Conservation (phyloP, 2,888 invertebrate genomes). For the Stenotaenia linearis region DNA sequence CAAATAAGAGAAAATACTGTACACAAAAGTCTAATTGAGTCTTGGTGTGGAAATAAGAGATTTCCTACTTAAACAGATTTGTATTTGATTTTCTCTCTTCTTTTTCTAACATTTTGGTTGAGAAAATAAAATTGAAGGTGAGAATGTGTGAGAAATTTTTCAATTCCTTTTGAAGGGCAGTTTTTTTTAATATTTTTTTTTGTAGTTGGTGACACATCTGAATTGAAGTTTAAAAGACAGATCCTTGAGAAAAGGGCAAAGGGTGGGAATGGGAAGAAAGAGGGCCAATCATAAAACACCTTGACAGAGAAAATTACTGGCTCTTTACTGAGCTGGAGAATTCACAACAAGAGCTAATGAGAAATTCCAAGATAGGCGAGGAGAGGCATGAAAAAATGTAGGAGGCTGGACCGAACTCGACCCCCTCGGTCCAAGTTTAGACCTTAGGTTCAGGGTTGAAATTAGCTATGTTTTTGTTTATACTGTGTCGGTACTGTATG, state of each 20-base stretch:
- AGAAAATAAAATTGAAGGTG: not conserved
- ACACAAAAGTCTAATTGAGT: slow-evolving; percentile 2
- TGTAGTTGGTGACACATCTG: not conserved
- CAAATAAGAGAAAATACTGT: not conserved
- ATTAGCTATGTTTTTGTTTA: not conserved
- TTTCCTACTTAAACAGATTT: not conserved
- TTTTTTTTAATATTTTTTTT: not conserved
- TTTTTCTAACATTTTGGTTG: not conserved
- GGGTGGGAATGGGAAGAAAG: not conserved
- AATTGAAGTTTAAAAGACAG: not conserved
- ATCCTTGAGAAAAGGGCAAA: not conserved
- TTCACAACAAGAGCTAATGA: slow-evolving; percentile 19
- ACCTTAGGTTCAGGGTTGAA: not conserved
- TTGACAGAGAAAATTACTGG: slow-evolving; percentile 17
- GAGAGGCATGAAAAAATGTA: not conserved
- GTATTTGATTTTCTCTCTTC: not conserved
- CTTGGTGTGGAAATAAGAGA: not conserved
- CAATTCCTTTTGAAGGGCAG: not conserved
- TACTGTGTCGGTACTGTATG: too few species aligned
- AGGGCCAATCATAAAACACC: slow-evolving; percentile 15
- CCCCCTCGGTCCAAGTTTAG: not conserved
- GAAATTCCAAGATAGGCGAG: not conserved
- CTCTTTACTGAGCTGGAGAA: not conserved
- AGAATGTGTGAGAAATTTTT: not conserved
- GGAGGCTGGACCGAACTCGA: not conserved